These are phyloP conservation scores for Spilosoma lubricipeda DNA, from an alignment of 2,888 invertebrate genomes.

Conservation along the genomic window DNA sequence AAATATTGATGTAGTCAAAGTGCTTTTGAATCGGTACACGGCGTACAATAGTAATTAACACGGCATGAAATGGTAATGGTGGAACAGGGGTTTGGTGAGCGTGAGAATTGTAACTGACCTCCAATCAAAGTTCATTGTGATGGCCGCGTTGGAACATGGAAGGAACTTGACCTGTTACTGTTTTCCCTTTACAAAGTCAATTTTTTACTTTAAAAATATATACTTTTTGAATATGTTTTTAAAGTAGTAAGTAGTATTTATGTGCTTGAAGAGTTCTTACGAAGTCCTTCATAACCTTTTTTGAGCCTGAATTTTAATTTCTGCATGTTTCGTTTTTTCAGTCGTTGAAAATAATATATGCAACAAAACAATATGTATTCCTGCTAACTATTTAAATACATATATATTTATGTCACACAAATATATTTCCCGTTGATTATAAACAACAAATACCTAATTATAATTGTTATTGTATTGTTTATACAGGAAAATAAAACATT, in stretches of 20 bases:
- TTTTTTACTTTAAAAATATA: background rate
- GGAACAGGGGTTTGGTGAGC: background rate
- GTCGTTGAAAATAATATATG: background rate
- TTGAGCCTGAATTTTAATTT: background rate
- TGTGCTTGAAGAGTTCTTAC: background rate
- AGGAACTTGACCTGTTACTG: background rate
- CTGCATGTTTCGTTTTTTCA: background rate
- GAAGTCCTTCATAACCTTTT: background rate
- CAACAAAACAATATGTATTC: background rate
- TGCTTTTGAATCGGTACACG: background rate
- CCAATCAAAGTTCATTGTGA: background rate
- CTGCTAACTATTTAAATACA: background rate
- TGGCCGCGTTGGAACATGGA: background rate
- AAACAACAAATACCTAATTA: constrained; percentile 11
- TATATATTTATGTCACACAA: background rate
- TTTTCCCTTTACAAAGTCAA: background rate
- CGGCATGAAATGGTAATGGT: constrained; percentile 2
- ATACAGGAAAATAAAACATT: constrained; percentile 10
- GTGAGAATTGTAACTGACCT: background rate
- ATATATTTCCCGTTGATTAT: constrained; percentile 5
- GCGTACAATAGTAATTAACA: background rate
- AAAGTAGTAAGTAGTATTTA: too few relatives aligned
- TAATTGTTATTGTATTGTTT: constrained; percentile 3
- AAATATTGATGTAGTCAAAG: background rate
- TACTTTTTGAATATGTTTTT: too few relatives aligned